Percentiles rank a stretch among this genome's conserved stretches.
Evolutionary conservation across 2,888 invertebrate species (phyloP).

Genomic region (Tipula lateralis): DNA sequence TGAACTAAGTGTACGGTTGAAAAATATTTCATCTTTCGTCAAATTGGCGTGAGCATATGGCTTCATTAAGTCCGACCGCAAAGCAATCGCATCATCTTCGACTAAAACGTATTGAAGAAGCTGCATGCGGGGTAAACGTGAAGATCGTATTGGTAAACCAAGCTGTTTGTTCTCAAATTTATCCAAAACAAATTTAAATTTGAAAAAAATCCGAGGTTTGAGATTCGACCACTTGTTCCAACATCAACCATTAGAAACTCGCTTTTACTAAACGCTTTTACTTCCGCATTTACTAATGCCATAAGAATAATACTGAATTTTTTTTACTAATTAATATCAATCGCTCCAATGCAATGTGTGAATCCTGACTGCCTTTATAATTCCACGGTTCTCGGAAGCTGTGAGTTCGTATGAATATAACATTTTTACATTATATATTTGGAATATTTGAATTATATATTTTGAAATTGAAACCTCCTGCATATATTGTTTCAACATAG

Average conservation of each 20-base stretch:
- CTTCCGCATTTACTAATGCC: neutral
- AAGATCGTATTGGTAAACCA: neutral
- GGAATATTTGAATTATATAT: neutral
- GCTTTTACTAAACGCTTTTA: no score
- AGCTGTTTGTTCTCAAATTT: neutral
- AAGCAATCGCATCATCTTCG: neutral
- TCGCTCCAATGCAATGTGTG: neutral
- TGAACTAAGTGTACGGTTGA: no score
- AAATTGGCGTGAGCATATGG: neutral
- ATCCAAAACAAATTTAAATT: neutral
- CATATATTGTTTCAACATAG: no score
- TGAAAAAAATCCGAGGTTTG: neutral
- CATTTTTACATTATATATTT: neutral
- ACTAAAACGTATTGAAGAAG: no score
- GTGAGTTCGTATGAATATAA: neutral
- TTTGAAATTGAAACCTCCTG: no score
- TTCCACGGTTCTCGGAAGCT: neutral
- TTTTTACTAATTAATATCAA: constrained; percentile 20
- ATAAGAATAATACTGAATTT: neutral
- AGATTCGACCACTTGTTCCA: neutral
- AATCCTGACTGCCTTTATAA: neutral
- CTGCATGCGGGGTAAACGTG: neutral
- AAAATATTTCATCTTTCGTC: neutral
- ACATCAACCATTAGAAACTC: no score
- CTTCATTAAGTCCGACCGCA: neutral